Conservation (phyloP, 2,888 invertebrate species). For the Spodoptera exigua region DNA sequence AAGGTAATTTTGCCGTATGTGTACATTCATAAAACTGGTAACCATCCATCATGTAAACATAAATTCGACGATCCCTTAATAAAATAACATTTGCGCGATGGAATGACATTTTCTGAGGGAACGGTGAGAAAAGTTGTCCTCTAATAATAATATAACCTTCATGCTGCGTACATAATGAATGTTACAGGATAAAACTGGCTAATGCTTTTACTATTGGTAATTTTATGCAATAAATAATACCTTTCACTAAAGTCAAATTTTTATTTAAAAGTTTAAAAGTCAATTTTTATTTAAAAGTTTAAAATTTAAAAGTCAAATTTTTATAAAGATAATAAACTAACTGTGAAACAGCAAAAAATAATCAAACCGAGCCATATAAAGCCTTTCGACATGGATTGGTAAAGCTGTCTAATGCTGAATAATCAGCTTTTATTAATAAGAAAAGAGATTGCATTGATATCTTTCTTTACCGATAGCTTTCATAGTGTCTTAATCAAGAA, state of each 20-base stretch:
- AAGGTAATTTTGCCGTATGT: not conserved
- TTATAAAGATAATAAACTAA: not conserved
- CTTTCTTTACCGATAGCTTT: constrained; percentile 7
- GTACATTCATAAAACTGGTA: constrained; percentile 4
- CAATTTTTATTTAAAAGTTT: not conserved
- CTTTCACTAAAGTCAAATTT: no score
- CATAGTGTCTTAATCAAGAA: constrained; percentile 23
- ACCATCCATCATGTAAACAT: constrained; percentile 7
- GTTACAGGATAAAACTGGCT: constrained; percentile 31
- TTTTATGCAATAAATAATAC: constrained; percentile 28
- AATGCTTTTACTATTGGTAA: constrained; percentile 43
- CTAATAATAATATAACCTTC: constrained; percentile 27
- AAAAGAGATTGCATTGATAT: constrained; percentile 19
- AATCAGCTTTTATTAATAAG: not conserved
- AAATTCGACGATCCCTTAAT: constrained; percentile 22
- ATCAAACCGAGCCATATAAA: not conserved
- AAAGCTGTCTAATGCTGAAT: no score
- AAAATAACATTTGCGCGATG: constrained; percentile 36
- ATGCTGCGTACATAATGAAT: constrained; percentile 11
- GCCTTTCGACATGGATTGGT: not conserved
- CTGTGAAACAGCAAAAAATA: constrained; percentile 2
- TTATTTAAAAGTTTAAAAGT: no score
- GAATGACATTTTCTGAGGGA: constrained; percentile 39
- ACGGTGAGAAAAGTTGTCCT: constrained; percentile 39
- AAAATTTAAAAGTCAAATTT: not conserved